A percentile compares a stretch with the other conserved stretches of the same genome.
These are phyloP conservation scores for Zoanthus gigantus DNA, from an alignment of 92 coral and sea anemone species.

Conservation along the genomic window DNA sequence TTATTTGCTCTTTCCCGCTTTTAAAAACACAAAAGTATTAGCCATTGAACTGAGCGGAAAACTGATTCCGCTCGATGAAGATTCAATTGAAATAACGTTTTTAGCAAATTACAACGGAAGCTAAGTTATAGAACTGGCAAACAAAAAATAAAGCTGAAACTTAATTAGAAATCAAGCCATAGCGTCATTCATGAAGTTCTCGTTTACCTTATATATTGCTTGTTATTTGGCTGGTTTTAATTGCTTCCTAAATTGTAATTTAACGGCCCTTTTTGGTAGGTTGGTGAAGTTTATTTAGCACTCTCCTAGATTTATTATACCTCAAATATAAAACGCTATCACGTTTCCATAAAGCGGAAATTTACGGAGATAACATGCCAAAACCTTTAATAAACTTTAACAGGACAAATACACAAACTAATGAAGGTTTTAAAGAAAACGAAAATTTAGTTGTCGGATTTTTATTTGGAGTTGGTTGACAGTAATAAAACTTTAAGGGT, in stretches of 20 bases:
- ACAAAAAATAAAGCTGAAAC: conserved; percentile 56
- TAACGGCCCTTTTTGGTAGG: conserved; percentile 83
- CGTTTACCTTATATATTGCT: conserved; percentile 65
- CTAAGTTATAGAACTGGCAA: conserved; percentile 53
- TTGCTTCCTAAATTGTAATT: conserved; percentile 85
- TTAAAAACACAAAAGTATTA: conserved; percentile 38
- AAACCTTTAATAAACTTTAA: conserved; percentile 79
- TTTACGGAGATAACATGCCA: conserved; percentile 80
- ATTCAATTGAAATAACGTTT: conserved; percentile 57
- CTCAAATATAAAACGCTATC: conserved; percentile 84
- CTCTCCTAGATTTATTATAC: conserved; percentile 87
- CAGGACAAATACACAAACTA: conserved; percentile 82
- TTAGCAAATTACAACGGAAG: conserved; percentile 83
- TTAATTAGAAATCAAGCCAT: conserved; percentile 72
- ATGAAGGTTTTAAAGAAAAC: conserved; percentile 74
- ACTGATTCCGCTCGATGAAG: conserved; percentile 44
- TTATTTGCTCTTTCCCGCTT: not conserved
- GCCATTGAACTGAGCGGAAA: conserved; percentile 71
- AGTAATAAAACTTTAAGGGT: conserved; percentile 69
- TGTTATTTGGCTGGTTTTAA: conserved; percentile 74
- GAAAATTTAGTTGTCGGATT: conserved; percentile 44
- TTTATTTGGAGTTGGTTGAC: conserved; percentile 77
- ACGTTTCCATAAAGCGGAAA: conserved; percentile 74
- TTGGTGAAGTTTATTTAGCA: conserved; percentile 86
- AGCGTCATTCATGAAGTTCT: conserved; percentile 42